Evolutionary conservation across 23 tunicate genomes (phyloP).

Genomic region (Oikopleura dioica): DNA sequence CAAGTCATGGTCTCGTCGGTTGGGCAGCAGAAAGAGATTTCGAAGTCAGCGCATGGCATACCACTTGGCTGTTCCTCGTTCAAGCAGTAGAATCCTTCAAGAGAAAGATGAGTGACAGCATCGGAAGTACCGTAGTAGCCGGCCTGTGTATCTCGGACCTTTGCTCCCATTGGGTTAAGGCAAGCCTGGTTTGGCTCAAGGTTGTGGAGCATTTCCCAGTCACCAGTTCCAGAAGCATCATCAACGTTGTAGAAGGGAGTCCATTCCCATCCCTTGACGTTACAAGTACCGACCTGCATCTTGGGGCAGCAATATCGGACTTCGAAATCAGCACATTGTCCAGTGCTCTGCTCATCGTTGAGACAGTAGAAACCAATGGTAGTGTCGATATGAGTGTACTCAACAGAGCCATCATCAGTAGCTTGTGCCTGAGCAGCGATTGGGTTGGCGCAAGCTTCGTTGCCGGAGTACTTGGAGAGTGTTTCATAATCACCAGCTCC

Average conservation of each 20-base stretch:
- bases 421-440: background rate
- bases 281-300: slow-evolving; percentile 1
- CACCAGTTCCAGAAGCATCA: background rate
- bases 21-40: background rate
- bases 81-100: background rate
- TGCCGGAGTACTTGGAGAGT: background rate
- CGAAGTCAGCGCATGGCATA: slow-evolving; percentile 3
- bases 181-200: slow-evolving; percentile 9
- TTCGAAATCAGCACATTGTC: slow-evolving; percentile 4
- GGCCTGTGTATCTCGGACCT: background rate
- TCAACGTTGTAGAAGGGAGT: background rate
- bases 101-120: background rate
- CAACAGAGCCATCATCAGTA: background rate
- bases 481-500: slow-evolving; percentile 9
- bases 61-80: slow-evolving; percentile 4
- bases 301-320: slow-evolving; percentile 2
- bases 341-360: background rate
- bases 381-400: background rate
- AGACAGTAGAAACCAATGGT: background rate
- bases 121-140: background rate
- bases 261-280: slow-evolving; percentile 8
- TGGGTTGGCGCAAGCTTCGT: background rate
- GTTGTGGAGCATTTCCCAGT: background rate
- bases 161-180: background rate
- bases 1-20: background rate